Conservation (phyloP, 1,140 invertebrate genomes). For the Bradysia coprophila region DNA sequence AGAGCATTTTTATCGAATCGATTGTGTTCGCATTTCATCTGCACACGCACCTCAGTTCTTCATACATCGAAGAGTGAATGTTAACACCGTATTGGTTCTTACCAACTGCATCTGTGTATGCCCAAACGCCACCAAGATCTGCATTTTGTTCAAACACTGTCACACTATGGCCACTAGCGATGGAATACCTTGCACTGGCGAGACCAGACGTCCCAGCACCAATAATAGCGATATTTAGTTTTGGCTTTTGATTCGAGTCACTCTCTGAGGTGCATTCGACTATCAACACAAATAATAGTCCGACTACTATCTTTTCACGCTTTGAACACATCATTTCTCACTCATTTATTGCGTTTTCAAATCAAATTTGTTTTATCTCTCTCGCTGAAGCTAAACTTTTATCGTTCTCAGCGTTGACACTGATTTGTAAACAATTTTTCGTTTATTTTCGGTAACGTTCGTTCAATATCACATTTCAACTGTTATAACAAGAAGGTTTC, state of each 20-base stretch:
- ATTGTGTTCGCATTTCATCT: not conserved
- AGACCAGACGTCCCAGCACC: slow-evolving; percentile 47
- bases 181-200: not conserved
- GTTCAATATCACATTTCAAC: too few relatives aligned
- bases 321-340: too few relatives aligned
- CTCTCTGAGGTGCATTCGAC: not conserved
- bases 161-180: not conserved
- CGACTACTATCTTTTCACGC: too few relatives aligned
- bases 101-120: not conserved
- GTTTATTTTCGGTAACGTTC: too few relatives aligned
- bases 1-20: not conserved
- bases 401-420: too few relatives aligned
- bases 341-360: too few relatives aligned
- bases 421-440: too few relatives aligned
- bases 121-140: slow-evolving; percentile 2
- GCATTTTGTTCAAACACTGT: slow-evolving; percentile 1
- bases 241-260: not conserved
- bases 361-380: too few relatives aligned
- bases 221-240: slow-evolving; percentile 25
- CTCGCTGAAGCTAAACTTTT: too few relatives aligned
- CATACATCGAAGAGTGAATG: not conserved
- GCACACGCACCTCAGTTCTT: not conserved
- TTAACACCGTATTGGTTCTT: not conserved
- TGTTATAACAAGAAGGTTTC: too few relatives aligned
- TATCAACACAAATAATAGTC: too few relatives aligned